These are phyloP conservation scores for Leptopilina clavipes DNA, from an alignment of 1,140 invertebrate species.

Conservation along the genomic window DNA sequence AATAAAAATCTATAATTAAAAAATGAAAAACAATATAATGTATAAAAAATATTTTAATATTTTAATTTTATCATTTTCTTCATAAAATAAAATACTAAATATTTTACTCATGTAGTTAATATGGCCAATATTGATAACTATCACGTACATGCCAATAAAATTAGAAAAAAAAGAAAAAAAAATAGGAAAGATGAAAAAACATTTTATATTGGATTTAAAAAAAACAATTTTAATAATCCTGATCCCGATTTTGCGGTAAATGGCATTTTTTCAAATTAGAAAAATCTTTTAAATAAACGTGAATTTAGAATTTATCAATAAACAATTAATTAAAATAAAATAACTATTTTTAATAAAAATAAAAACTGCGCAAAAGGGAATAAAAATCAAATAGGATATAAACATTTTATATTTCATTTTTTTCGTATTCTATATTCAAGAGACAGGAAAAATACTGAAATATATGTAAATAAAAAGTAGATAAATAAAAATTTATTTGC, in stretches of 20 bases:
- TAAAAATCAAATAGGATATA: neutral
- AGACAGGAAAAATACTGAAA: neutral
- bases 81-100: too few species aligned
- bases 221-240: neutral
- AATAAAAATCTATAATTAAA: too few species aligned
- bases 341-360: too few species aligned
- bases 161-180: neutral
- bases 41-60: too few species aligned
- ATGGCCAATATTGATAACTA: neutral
- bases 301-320: too few species aligned
- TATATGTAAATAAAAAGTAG: neutral
- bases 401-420: too few species aligned
- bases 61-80: too few species aligned
- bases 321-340: too few species aligned
- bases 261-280: neutral
- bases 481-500: neutral
- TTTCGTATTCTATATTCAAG: neutral
- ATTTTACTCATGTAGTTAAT: too few species aligned
- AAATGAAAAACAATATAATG: too few species aligned
- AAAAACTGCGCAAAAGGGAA: neutral
- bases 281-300: neutral
- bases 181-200: neutral
- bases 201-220: conserved; percentile 9
- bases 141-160: neutral
- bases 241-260: neutral